These are phyloP conservation scores for Leptodirus hochenwartii DNA, from an alignment of 2,888 invertebrate species.

Conservation along the genomic window DNA sequence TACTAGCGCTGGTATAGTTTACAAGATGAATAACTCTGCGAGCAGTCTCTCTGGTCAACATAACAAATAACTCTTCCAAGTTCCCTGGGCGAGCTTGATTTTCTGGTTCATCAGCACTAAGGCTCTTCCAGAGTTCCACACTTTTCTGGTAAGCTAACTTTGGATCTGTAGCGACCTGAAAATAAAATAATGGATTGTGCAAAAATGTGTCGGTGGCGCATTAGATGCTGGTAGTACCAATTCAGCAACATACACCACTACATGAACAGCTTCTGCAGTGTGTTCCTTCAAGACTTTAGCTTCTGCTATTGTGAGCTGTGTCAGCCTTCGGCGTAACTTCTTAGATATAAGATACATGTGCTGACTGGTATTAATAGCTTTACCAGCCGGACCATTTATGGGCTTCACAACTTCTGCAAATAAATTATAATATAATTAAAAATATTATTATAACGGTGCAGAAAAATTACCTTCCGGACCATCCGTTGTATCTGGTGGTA, in stretches of 20 bases:
- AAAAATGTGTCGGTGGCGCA: background rate
- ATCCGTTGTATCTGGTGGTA: slow-evolving; percentile 41
- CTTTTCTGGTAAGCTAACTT: slow-evolving; percentile 55
- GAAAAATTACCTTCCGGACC: slow-evolving; percentile 46
- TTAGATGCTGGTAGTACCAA: too few species aligned
- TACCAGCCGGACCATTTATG: slow-evolving; percentile 25
- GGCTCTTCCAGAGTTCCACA: slow-evolving; percentile 46
- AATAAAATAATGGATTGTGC: slow-evolving; percentile 8
- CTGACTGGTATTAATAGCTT: slow-evolving; percentile 57
- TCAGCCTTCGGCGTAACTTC: slow-evolving; percentile 58
- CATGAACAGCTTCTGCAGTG: slow-evolving; percentile 53
- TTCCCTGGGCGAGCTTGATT: slow-evolving; percentile 68
- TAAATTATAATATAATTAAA: background rate
- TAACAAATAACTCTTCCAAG: slow-evolving; percentile 55
- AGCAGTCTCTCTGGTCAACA: slow-evolving; percentile 60
- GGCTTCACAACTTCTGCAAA: slow-evolving; percentile 4
- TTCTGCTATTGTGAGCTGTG: slow-evolving; percentile 58
- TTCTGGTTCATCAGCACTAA: slow-evolving; percentile 66
- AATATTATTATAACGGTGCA: background rate
- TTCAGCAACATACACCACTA: slow-evolving; percentile 59
- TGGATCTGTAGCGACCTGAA: slow-evolving; percentile 61
- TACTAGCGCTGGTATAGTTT: slow-evolving; percentile 44
- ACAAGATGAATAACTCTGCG: slow-evolving; percentile 60
- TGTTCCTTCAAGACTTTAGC: slow-evolving; percentile 67
- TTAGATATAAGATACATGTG: slow-evolving; percentile 59